Percentiles rank a stretch among this genome's conserved stretches.
phyloP scores from a whole-genome alignment of 2,888 invertebrate genomes.

The Onthophagus sagittarius region DNA sequence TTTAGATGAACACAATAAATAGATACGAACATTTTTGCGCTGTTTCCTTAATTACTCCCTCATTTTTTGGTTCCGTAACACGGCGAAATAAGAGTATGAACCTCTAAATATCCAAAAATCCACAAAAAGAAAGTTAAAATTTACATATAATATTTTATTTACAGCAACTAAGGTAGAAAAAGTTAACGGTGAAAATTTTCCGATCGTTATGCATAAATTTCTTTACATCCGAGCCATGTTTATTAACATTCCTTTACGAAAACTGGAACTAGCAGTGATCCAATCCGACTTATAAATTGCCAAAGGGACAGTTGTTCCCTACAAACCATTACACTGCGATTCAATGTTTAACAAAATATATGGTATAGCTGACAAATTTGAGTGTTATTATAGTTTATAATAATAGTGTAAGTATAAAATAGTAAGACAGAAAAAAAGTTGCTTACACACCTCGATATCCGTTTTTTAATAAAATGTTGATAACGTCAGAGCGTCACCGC shows the following conservation, averaged over 20 bases:
- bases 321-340: background rate
- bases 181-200: conserved; percentile 33
- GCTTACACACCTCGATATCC: too few species aligned
- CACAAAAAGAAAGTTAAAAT: background rate
- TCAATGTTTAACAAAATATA: background rate
- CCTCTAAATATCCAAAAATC: background rate
- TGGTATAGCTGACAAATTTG: background rate
- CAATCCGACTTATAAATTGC: conserved; percentile 31
- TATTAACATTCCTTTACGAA: conserved; percentile 31
- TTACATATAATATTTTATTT: background rate
- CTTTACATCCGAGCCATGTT: conserved; percentile 32
- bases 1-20: too few species aligned
- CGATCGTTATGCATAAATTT: conserved; percentile 32
- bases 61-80: background rate
- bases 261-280: conserved; percentile 26
- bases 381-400: too few species aligned
- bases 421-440: too few species aligned
- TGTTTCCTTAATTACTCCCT: background rate
- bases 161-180: conserved; percentile 31
- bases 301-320: conserved; percentile 26
- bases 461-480: too few species aligned
- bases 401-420: too few species aligned
- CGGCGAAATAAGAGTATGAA: background rate
- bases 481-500: too few species aligned
- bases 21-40: too few species aligned